A percentile compares a stretch with the other conserved stretches of the same genome.
Conservation (phyloP, 92 coral and sea anemone genomes). For the Porites evermanni region DNA sequence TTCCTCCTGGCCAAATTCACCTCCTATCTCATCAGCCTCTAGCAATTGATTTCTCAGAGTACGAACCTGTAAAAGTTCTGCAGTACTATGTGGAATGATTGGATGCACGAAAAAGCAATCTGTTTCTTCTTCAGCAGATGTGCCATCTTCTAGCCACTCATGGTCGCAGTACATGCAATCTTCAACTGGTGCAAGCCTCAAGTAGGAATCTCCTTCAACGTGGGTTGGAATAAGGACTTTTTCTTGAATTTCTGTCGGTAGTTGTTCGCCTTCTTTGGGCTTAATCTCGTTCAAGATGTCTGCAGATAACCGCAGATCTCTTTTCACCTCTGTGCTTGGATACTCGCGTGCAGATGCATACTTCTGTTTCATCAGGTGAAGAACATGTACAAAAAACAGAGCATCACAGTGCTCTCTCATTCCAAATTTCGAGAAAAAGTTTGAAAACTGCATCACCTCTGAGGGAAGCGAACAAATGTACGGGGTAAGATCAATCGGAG, state of each 20-base stretch:
- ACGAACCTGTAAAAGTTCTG: constrained; percentile 73
- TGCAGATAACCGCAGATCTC: constrained; percentile 45
- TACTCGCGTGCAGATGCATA: too few species aligned
- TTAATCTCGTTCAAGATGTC: constrained; percentile 26
- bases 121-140: constrained; percentile 53
- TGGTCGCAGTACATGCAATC: not conserved
- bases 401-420: constrained; percentile 36
- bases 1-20: constrained; percentile 84
- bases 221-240: too few species aligned
- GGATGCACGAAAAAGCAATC: constrained; percentile 69
- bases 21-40: constrained; percentile 75
- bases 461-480: constrained; percentile 56
- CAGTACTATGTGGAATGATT: constrained; percentile 62
- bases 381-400: constrained; percentile 24
- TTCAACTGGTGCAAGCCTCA: too few species aligned
- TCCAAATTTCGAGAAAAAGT: constrained; percentile 49
- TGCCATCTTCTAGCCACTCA: constrained; percentile 82
- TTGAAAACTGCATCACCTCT: constrained; percentile 18
- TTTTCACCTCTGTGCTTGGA: constrained; percentile 5
- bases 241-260: too few species aligned
- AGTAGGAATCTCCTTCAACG: too few species aligned
- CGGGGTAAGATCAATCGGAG: constrained; percentile 44
- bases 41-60: not conserved
- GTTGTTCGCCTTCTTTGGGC: too few species aligned
- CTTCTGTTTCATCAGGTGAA: constrained; percentile 37